These are phyloP conservation scores for Andrena haemorrhoa DNA, from an alignment of 2,888 invertebrate genomes.

Conservation along the genomic window DNA sequence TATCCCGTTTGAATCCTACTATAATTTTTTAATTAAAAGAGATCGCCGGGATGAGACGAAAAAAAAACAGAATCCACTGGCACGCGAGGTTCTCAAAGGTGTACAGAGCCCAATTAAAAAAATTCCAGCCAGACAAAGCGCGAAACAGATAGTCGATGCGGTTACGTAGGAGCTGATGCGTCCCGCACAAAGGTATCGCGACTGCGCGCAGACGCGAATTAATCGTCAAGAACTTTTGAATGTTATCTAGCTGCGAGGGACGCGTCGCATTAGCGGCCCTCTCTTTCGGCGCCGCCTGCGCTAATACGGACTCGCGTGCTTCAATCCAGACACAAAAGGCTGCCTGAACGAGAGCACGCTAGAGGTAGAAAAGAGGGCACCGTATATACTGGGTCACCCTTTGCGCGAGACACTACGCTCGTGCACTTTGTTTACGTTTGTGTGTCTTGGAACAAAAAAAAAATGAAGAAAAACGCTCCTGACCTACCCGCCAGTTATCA, in stretches of 20 bases:
- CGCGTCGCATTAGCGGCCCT: constrained; percentile 23
- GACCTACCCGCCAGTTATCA: constrained; percentile 54
- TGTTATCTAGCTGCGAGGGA: constrained; percentile 15
- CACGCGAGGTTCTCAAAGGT: background rate
- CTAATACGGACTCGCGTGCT: constrained; percentile 26
- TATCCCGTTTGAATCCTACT: too few species aligned
- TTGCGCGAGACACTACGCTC: constrained; percentile 45
- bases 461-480: constrained; percentile 25
- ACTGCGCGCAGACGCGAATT: constrained; percentile 45
- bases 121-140: background rate
- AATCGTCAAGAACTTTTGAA: constrained; percentile 41
- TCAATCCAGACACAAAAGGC: constrained; percentile 35
- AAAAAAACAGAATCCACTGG: background rate
- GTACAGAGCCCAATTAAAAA: constrained; percentile 1
- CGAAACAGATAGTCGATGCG: background rate
- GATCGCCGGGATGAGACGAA: background rate
- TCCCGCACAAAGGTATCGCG: background rate
- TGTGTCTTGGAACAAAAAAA: constrained; percentile 13
- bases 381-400: constrained; percentile 52
- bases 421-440: constrained; percentile 48
- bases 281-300: constrained; percentile 19
- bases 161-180: background rate
- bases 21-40: constrained; percentile 3
- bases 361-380: constrained; percentile 23
- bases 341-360: constrained; percentile 25